Evolutionary conservation across 2,113 vertebrate species (phyloP), one percentile per base, ranked within the genome.

Genomic region (Hypanus sabinus): DNA sequence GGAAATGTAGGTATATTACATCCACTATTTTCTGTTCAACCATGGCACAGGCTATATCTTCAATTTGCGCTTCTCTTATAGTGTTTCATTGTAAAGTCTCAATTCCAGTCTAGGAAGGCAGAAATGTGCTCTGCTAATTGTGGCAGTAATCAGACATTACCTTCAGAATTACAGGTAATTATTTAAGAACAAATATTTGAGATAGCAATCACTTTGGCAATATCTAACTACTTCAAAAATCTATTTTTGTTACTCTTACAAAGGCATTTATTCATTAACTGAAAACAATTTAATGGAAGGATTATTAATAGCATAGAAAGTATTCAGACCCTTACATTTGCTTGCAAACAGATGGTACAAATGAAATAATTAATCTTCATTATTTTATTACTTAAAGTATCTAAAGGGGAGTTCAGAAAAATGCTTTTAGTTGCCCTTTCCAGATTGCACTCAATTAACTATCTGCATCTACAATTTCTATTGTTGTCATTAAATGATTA

Each of bases 281-380:
- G 33, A 65, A 65, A 90, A 20, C 16, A 68, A 65, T 62, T 87
- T 33, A 90, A 90, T 90, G 62, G 65, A 90, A 65, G n/a, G 60
- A 65, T 90, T 65, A 90, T 65, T 62, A 90, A 33, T 65, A 14
- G 14, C 57, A 90, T 18, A 33, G 85, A 68, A 62, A 90, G 2
- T 14, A 68, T 12, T 24, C n/a, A 0, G 30, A 65, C 14, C 85
- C 33, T 33, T 90, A n/a, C 30, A 90, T 65, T 90, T 68, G 60
- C n/a, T 90, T 65, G 14, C 30, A 90, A 65, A 90, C 85, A 90
- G 9, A 36, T 88, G 24, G 60, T 62, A 65, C 60, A 68, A 73
- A 90, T 68, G 18, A 85, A n/a, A 16, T 33, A 65, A 62, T 88
- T 88, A 62, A 88, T 88, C 83, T 60, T 88, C 27, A 68, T 90